Percentiles rank a stretch among this genome's conserved stretches.
phyloP scores from a whole-genome alignment of 2,797 vertebrate genomes.

The Ambastaia sidthimunki region DNA sequence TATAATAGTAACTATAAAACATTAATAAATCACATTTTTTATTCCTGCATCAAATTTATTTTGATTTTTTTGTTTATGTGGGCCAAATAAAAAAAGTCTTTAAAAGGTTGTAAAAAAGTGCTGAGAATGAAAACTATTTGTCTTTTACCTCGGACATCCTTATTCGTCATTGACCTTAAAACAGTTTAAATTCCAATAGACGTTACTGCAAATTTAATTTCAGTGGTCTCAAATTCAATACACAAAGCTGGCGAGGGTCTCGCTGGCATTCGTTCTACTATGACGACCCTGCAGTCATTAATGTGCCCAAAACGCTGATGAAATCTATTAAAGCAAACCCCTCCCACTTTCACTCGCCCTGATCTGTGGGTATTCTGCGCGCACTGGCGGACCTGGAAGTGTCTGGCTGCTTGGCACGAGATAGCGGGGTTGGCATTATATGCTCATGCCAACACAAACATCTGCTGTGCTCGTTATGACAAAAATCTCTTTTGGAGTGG shows the following conservation, averaged over 20 bases:
- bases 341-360: constrained; percentile 10
- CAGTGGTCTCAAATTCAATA: neutral
- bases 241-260: constrained; percentile 7
- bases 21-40: neutral
- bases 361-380: constrained; percentile 45
- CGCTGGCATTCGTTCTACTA: constrained; percentile 11
- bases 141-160: neutral
- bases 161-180: constrained; percentile 13
- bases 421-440: constrained; percentile 33
- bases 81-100: no score
- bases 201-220: constrained; percentile 25
- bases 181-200: constrained; percentile 19
- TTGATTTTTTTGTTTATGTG: no score
- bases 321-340: constrained; percentile 40
- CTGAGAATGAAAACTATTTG: neutral
- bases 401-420: constrained; percentile 49
- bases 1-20: neutral
- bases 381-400: constrained; percentile 35
- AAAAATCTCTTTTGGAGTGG: constrained; percentile 51
- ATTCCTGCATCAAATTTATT: no score
- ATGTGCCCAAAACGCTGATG: constrained; percentile 28
- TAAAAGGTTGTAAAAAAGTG: no score
- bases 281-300: constrained; percentile 12
- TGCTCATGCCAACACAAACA: constrained; percentile 58
- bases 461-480: constrained; percentile 56